Base-by-base conservation (phyloP, 1,140 invertebrate species). In the Magallana ariakensis region DNA sequence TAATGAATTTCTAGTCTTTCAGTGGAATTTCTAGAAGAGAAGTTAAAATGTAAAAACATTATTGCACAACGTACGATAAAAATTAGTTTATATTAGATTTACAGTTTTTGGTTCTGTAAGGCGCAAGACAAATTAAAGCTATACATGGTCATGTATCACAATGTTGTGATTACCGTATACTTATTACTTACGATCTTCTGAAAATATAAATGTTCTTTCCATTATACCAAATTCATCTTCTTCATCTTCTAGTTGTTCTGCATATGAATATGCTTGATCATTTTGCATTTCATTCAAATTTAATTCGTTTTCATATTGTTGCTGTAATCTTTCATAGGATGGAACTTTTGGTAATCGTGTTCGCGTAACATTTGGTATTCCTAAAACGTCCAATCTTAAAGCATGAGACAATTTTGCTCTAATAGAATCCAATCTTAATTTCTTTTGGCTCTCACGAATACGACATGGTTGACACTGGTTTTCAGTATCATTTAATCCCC, bases 211-310 rank as follows among this genome's bases (percentile, higher is more conserved):
- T 22, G 85, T 86, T 80, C 84, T 84, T 60, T 88, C 70, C 54
- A 82, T 26, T 84, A 82, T 85, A 33, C 87, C 87, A 80, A 84
- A 88, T 80, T 88, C 87, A 26, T 88, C 87, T 26, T 84, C 82
- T 58, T 86, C 81, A 26, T 88, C 87, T 70, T 84, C 81, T 11
- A 75, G 22, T 26, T 13, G 26, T 26, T 75, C 66, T 19, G 53
- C 56, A 10, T 57, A 55, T 33, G 80, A 58, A 62, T 57, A 60
- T 26, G 84, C 56, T 62, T 55, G 53, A 56, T 86, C 85, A 10
- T 46, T 56, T 83, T 88, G 87, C 84, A 88, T 75, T 75, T 75
- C 84, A 57, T 85, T 55, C 26, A 83, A 66, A 55, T 26, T 53
- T 4, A 83, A 46, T 58, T 55, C 33, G 15, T 70, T 82, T 26